Percentiles rank a stretch among this genome's conserved stretches.
phyloP scores from a whole-genome alignment of 2,797 vertebrate species.

The Heteromormyrus szaboi region DNA sequence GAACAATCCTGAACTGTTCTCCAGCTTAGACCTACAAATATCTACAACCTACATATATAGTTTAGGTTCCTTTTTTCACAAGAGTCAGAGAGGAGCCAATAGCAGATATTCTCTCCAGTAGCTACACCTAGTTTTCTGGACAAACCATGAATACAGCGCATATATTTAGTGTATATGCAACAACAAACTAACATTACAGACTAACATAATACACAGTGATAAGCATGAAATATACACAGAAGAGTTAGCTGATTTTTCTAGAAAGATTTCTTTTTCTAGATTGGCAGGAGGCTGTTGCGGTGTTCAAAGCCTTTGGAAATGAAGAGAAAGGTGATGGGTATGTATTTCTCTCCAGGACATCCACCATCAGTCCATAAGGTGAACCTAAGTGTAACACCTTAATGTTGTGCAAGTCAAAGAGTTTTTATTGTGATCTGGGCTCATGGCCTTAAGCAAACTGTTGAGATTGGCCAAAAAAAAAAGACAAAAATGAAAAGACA shows the following conservation, averaged over 20 bases:
- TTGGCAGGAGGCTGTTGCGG: background rate
- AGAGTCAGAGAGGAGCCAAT: background rate
- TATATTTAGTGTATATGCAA: background rate
- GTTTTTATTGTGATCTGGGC: background rate
- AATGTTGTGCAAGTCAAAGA: background rate
- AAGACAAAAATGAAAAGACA: slow-evolving; percentile 32
- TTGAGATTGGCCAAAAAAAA: background rate
- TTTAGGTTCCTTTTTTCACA: background rate
- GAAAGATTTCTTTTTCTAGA: background rate
- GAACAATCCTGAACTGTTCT: background rate
- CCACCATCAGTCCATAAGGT: background rate
- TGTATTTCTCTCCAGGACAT: background rate
- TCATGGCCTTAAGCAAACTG: background rate
- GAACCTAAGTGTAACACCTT: background rate
- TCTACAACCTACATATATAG: background rate
- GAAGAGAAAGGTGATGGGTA: background rate
- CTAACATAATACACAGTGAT: background rate
- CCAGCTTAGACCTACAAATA: background rate
- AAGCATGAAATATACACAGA: background rate
- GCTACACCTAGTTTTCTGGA: background rate
- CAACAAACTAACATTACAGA: background rate
- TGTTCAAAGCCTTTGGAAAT: background rate
- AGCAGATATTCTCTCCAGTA: background rate
- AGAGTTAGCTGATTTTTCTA: background rate
- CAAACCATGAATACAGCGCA: background rate